Evolutionary conservation across 2,113 vertebrate genomes (phyloP).

Genomic region (Dromas ardeola): DNA sequence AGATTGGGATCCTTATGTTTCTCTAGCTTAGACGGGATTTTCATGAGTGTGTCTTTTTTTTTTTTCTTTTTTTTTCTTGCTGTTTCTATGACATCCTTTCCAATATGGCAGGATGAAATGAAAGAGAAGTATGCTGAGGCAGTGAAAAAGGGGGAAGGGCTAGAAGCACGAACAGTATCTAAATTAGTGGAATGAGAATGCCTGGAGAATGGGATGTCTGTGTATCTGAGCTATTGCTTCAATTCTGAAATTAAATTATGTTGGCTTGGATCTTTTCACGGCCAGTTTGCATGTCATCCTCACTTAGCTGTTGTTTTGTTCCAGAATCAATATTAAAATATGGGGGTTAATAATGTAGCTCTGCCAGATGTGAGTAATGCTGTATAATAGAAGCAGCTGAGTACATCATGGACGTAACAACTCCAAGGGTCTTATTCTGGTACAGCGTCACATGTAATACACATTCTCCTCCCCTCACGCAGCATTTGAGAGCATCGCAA

Average conservation of each 20-base stretch:
- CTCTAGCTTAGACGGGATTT: not conserved
- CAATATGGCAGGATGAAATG: not conserved
- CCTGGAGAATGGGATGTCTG: not conserved
- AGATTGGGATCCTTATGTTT: not conserved
- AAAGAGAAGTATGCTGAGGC: not conserved
- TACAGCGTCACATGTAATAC: rapidly evolving
- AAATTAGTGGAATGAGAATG: not conserved
- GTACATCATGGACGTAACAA: not conserved
- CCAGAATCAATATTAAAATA: not conserved
- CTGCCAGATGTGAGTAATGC: not conserved
- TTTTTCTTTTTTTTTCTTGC: not conserved
- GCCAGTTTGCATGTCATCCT: not conserved
- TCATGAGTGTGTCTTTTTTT: not conserved
- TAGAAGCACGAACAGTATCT: not conserved
- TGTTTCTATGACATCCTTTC: not conserved
- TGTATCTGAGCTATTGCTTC: not conserved
- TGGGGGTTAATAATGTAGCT: not conserved
- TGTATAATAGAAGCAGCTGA: not conserved
- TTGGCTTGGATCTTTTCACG: not conserved
- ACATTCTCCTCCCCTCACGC: not conserved
- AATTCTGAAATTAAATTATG: not conserved
- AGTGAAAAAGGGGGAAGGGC: not conserved
- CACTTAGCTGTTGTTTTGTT: not conserved
- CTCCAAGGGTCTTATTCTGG: not conserved
- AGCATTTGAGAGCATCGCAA: not conserved